Conservation (phyloP, 2,797 vertebrate species). For the Rhabdophis nuchalis region DNA sequence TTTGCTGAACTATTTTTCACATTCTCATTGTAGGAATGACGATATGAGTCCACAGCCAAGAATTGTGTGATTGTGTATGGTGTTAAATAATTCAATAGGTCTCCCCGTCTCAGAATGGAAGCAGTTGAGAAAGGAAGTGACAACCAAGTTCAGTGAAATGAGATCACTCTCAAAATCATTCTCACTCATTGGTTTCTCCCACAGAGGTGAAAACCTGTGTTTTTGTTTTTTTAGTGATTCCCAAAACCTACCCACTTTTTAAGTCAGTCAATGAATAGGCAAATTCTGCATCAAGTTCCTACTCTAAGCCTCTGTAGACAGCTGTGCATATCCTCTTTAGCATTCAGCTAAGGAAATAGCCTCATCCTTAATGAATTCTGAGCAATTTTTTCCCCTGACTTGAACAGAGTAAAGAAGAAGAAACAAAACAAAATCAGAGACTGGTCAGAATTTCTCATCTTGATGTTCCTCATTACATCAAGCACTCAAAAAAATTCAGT, state of each 20-base stretch:
- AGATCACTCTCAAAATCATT: constrained; percentile 11
- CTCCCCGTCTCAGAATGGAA: neutral
- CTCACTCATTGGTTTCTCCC: constrained; percentile 24
- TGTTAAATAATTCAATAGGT: neutral
- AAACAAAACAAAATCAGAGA: neutral
- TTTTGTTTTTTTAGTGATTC: neutral
- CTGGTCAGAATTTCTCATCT: neutral
- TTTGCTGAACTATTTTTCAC: neutral
- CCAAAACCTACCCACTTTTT: neutral
- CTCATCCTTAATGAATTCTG: constrained; percentile 44
- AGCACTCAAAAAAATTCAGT: neutral
- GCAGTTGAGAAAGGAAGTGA: constrained; percentile 17
- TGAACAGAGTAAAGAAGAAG: constrained; percentile 12
- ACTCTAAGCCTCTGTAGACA: constrained; percentile 18
- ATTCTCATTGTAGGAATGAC: neutral
- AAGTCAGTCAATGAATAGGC: neutral
- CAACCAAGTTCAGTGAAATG: constrained; percentile 1
- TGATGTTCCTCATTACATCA: neutral
- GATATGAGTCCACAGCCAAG: neutral
- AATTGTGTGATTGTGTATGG: neutral
- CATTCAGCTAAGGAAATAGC: constrained; percentile 41
- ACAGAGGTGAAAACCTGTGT: neutral
- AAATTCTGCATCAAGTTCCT: neutral
- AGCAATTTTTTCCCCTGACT: constrained; percentile 24
- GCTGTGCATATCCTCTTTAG: constrained; percentile 31